A percentile compares a stretch with the other conserved stretches of the same genome.
Evolutionary conservation across 2,888 invertebrate genomes (phyloP).

Genomic region (Eremobia ochroleuca): DNA sequence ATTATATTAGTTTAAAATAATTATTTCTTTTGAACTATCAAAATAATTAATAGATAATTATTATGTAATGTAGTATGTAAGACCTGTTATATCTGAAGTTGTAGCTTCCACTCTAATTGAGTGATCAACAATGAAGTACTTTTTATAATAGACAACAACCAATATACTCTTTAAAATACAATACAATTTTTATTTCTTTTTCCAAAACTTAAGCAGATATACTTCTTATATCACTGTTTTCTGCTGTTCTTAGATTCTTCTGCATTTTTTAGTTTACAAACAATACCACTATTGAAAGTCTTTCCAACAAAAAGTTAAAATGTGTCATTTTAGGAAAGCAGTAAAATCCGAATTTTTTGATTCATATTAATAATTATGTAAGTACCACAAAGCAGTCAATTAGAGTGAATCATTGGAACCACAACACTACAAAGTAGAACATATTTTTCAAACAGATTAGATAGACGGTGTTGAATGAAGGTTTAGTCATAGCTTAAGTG

Average conservation of each 20-base stretch:
- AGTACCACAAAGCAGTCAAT: background rate
- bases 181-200: background rate
- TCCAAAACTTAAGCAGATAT: background rate
- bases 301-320: conserved; percentile 1
- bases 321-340: background rate
- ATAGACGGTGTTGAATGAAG: conserved; percentile 49
- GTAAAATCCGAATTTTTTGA: background rate
- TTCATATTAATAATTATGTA: background rate
- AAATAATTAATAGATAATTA: background rate
- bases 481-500: conserved; percentile 32
- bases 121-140: background rate
- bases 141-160: background rate
- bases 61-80: background rate
- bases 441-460: conserved; percentile 47
- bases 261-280: background rate
- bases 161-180: background rate
- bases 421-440: background rate
- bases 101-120: background rate
- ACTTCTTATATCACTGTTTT: background rate
- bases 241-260: background rate
- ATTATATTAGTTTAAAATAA: background rate
- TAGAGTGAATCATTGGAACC: conserved; percentile 12
- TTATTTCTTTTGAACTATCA: background rate
- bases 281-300: background rate
- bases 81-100: background rate